Evolutionary conservation across 2,797 vertebrate species (phyloP).

Genomic region (Coreius guichenoti): DNA sequence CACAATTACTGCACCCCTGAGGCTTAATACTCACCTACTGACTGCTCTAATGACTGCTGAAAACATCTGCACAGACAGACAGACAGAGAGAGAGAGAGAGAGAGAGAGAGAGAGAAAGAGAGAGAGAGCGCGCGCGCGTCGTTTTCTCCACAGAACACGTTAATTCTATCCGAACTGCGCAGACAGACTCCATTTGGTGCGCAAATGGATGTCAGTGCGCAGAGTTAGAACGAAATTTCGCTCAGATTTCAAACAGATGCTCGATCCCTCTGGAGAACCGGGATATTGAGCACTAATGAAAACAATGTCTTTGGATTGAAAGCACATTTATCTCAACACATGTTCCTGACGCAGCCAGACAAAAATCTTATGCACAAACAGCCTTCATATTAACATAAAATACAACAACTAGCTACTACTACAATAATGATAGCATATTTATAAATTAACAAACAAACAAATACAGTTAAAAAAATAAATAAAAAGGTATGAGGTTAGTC

Average conservation of each 20-base stretch:
- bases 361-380: neutral
- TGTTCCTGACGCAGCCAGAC: conserved; percentile 22
- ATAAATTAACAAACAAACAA: neutral
- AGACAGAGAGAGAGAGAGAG: conserved; percentile 7
- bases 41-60: conserved; percentile 23
- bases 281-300: conserved; percentile 43
- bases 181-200: conserved; percentile 32
- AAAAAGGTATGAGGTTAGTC: too few species aligned
- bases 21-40: conserved; percentile 42
- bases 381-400: neutral
- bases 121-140: conserved; percentile 4
- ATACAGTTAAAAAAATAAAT: rapidly evolving
- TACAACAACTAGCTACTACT: neutral
- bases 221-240: neutral
- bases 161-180: neutral
- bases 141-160: neutral
- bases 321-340: conserved; percentile 32
- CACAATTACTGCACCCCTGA: conserved; percentile 42
- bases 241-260: conserved; percentile 35
- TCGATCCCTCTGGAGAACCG: neutral
- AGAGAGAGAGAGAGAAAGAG: conserved; percentile 28
- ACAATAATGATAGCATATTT: neutral
- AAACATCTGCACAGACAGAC: conserved; percentile 20
- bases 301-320: conserved; percentile 31
- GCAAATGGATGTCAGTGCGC: conserved; percentile 10